These are phyloP conservation scores for Strigamia maritima DNA, from an alignment of 2,888 invertebrate genomes.

Conservation along the genomic window DNA sequence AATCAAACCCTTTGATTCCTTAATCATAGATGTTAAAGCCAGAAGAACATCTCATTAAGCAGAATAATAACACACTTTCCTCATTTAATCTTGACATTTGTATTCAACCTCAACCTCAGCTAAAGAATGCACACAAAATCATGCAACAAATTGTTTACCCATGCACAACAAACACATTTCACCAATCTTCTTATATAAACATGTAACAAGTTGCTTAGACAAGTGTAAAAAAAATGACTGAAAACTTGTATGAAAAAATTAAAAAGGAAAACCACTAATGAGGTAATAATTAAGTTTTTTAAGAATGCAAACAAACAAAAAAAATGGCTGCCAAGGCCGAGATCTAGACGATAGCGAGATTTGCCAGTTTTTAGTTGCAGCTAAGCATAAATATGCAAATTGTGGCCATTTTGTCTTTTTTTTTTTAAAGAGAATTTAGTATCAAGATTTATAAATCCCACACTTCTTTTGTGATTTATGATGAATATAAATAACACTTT, in stretches of 20 bases:
- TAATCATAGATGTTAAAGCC: background rate
- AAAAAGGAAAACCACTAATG: background rate
- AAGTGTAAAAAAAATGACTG: background rate
- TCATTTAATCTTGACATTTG: background rate
- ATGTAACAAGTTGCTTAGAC: background rate
- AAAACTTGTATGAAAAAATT: background rate
- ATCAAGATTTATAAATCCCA: no score
- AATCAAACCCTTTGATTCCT: slow-evolving; percentile 15
- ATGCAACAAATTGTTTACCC: background rate
- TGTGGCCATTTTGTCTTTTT: no score
- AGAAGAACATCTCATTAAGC: background rate
- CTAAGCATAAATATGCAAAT: no score
- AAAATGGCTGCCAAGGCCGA: background rate
- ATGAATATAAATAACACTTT: no score
- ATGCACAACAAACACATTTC: background rate
- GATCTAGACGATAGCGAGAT: background rate
- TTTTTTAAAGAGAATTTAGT: no score
- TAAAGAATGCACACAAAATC: background rate
- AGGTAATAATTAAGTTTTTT: background rate
- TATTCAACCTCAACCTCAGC: background rate
- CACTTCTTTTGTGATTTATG: no score
- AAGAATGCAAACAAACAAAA: background rate
- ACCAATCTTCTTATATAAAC: background rate
- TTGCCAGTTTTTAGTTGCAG: no score
- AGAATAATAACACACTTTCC: background rate